Percentiles rank a stretch among this genome's conserved stretches.
Evolutionary conservation across 2,888 invertebrate genomes (phyloP).

Genomic region (Harmothoe impar): DNA sequence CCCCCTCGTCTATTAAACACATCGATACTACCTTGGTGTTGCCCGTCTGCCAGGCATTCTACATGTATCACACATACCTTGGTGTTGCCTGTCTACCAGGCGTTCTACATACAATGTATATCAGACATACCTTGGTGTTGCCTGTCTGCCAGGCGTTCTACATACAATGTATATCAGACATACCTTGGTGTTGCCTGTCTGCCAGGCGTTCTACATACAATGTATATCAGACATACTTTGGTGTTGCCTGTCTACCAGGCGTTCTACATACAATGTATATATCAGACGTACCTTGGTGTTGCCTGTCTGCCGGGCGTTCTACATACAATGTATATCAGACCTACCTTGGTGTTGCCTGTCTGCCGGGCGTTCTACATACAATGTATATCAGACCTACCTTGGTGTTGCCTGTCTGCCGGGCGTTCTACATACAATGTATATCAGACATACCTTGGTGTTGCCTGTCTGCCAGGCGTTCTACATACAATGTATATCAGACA

Average conservation of each 20-base stretch:
- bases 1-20: too few species aligned
- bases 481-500: not conserved
- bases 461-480: not conserved
- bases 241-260: not conserved
- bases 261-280: not conserved
- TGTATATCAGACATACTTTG: not conserved
- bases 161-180: too few species aligned
- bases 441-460: not conserved
- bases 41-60: too few species aligned
- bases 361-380: not conserved
- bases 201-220: not conserved
- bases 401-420: not conserved
- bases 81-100: not conserved
- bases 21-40: not conserved
- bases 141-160: conserved; percentile 70
- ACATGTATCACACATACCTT: not conserved
- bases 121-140: conserved; percentile 67
- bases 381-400: not conserved
- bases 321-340: not conserved
- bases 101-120: too few species aligned
- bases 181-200: not conserved
- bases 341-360: not conserved
- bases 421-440: not conserved
- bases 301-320: not conserved
- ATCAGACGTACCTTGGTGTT: not conserved